Percentiles rank a stretch among this genome's conserved stretches.
phyloP scores from a whole-genome alignment of 2,888 invertebrate species.

The Dioctria rufipes region DNA sequence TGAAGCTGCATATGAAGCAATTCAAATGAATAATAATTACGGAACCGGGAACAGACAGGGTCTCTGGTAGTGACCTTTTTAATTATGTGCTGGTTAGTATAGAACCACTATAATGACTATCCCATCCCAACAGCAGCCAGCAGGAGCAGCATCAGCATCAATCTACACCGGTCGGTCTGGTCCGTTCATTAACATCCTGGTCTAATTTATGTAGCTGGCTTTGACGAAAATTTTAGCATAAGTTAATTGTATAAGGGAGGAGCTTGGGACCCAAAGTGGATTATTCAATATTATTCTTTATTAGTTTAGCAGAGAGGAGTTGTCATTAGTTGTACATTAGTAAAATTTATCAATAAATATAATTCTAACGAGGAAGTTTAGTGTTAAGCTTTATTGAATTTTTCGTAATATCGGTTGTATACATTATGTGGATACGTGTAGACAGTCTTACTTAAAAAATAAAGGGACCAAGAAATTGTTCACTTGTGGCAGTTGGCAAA shows the following conservation, averaged over 20 bases:
- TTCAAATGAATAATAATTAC: conserved; percentile 44
- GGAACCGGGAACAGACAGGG: background rate
- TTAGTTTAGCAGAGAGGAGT: background rate
- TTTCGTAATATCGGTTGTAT: background rate
- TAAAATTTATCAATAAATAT: conserved; percentile 26
- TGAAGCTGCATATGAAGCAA: conserved; percentile 35
- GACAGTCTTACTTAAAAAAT: too few species aligned
- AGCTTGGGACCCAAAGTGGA: conserved; percentile 24
- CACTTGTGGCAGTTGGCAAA: too few species aligned
- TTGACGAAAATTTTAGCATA: conserved; percentile 38
- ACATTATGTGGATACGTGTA: too few species aligned
- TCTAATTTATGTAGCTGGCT: conserved; percentile 31
- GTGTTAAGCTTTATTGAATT: conserved; percentile 13
- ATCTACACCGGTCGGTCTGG: background rate
- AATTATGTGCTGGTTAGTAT: conserved; percentile 7
- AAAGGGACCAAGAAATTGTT: too few species aligned
- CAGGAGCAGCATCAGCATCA: too few species aligned
- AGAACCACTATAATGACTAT: too few species aligned
- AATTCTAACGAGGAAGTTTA: background rate
- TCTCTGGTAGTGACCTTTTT: conserved; percentile 29
- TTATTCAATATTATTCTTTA: conserved; percentile 6
- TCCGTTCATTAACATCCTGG: conserved; percentile 32
- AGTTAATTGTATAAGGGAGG: conserved; percentile 19
- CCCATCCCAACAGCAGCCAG: too few species aligned
- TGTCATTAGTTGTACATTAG: conserved; percentile 22